These are phyloP conservation scores for Antedon mediterranea DNA, from an alignment of 53 echinoderm and acorn worm species.

Conservation along the genomic window DNA sequence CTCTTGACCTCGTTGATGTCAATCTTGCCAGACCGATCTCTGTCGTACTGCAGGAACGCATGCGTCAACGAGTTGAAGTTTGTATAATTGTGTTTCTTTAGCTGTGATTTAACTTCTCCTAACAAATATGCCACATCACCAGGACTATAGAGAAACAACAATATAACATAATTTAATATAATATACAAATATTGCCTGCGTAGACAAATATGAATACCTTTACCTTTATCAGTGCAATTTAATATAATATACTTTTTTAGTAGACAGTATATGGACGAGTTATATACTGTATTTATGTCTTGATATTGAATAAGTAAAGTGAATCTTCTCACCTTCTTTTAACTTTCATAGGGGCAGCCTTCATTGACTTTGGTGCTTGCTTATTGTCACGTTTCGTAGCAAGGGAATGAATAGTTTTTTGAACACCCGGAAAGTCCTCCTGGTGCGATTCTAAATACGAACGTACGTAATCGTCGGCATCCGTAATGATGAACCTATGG, in stretches of 20 bases:
- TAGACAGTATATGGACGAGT: too few species aligned
- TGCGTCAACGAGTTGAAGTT: constrained; percentile 85
- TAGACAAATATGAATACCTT: too few species aligned
- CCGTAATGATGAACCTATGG: constrained; percentile 64
- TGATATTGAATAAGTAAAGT: too few species aligned
- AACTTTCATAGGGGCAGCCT: constrained; percentile 77
- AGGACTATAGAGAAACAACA: constrained; percentile 39
- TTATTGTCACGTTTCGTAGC: not conserved
- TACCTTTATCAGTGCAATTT: too few species aligned
- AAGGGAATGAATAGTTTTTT: constrained; percentile 61
- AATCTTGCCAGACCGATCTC: constrained; percentile 61
- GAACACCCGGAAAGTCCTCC: constrained; percentile 71
- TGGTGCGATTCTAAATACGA: constrained; percentile 50
- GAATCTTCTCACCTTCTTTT: constrained; percentile 46
- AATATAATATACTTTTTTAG: too few species aligned
- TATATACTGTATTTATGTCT: too few species aligned
- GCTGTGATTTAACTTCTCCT: constrained; percentile 65
- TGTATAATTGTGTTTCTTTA: constrained; percentile 89
- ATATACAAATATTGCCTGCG: too few species aligned
- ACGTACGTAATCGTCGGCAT: constrained; percentile 83
- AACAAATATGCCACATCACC: constrained; percentile 62
- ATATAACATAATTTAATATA: too few species aligned
- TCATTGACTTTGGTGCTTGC: constrained; percentile 27
- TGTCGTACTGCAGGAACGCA: constrained; percentile 83
- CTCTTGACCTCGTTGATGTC: constrained; percentile 61